A percentile compares a stretch with the other conserved stretches of the same genome.
phyloP scores from a whole-genome alignment of 2,113 vertebrate genomes.

The Mesembrinibis cayennensis region DNA sequence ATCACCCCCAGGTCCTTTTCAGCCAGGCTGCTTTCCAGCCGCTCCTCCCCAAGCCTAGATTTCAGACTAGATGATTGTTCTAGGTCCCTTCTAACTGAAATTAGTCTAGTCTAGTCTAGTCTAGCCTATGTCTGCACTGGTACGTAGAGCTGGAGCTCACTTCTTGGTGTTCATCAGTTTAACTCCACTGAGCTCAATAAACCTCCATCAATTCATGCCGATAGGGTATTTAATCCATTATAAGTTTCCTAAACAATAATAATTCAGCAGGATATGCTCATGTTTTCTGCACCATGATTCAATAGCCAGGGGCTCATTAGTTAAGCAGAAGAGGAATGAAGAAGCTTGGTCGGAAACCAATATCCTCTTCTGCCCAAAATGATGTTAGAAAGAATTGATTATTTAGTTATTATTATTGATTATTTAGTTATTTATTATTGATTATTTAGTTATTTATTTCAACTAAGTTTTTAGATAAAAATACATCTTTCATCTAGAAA shows the following conservation, averaged over 20 bases:
- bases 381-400: background rate
- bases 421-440: background rate
- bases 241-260: background rate
- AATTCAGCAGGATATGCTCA: background rate
- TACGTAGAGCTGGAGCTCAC: background rate
- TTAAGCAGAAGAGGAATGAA: background rate
- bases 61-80: background rate
- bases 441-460: background rate
- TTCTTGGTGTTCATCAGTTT: background rate
- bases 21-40: no score
- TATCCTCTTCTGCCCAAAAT: background rate
- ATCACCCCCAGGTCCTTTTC: no score
- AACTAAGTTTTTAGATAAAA: background rate
- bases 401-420: no score
- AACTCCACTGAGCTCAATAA: background rate
- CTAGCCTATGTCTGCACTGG: background rate
- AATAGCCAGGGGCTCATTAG: background rate
- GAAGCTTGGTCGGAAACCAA: background rate
- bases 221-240: background rate
- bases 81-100: background rate
- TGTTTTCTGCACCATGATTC: background rate
- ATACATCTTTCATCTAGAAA: background rate
- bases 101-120: background rate
- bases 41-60: no score
- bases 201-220: rapidly evolving